Base-by-base conservation (phyloP, 2,888 invertebrate genomes). In the Macrophya annulata region DNA sequence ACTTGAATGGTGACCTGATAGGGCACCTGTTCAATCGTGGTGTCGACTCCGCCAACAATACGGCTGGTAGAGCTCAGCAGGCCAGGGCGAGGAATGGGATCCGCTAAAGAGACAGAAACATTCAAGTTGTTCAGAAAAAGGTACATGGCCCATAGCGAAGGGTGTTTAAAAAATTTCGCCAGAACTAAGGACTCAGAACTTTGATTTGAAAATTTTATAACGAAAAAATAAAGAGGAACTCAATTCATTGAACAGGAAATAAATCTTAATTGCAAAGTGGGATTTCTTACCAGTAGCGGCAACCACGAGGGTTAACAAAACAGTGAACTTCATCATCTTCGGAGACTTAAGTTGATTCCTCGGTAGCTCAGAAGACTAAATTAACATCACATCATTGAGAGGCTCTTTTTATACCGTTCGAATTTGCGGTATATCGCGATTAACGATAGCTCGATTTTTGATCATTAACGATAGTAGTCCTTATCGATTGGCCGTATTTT, bases 41-140 rank as follows among this genome's bases (percentile, higher is more conserved):
- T 92, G 65, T 93, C 92, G 77, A 94, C 92, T 1, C 95, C 95
- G 0, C 94, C 95, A 0, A 95, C 94, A 68, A 95, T 94, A 45
- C 93, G 93, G 62, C 91, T 91, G 5, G 86, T 82, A 0, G 85
- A 86, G 15, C 21, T 79, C 45, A 83, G 59, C 93, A 25, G 25
- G 83, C 84, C 48, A 43, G 85, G 65, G 2, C 17, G n/a, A 9
- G 25, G 0, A 31, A 17, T 12, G 65, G 10, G 8, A 25, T 55
- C 40, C 72, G 45, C 76, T 82, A 10, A 17, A 40, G 40, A 40
- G 8, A 43, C 1, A 71, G 6, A 31, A 0, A 62, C n/a, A n/a
- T n/a, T n/a, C n/a, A n/a, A n/a, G n/a, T n/a, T n/a, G n/a, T n/a
- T 5, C 43, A 43, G 6, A 6, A 43, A 4, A 43, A 43, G 6